phyloP scores from a whole-genome alignment of 2,888 invertebrate species.

The Brachypterus glaber region DNA sequence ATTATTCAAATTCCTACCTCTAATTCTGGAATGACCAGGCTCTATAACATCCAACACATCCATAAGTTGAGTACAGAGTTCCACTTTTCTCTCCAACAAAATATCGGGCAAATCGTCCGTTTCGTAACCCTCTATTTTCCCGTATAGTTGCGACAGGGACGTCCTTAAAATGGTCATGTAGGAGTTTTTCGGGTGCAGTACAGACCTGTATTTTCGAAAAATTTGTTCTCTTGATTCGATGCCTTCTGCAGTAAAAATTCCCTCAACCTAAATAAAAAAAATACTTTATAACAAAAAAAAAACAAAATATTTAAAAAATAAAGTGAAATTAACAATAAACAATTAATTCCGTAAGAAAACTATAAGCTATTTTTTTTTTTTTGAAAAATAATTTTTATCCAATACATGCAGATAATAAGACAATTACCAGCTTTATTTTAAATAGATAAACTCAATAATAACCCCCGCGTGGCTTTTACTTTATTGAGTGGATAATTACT shows the following conservation, averaged over 20 bases:
- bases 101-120: conserved; percentile 64
- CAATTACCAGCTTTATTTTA: too few relatives aligned
- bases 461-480: too few relatives aligned
- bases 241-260: conserved; percentile 35
- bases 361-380: too few relatives aligned
- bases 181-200: conserved; percentile 70
- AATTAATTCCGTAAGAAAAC: too few relatives aligned
- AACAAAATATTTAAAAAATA: too few relatives aligned
- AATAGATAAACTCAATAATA: too few relatives aligned
- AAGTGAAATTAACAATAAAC: too few relatives aligned
- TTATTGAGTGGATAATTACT: too few relatives aligned
- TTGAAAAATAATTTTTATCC: too few relatives aligned
- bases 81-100: conserved; percentile 63
- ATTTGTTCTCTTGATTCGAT: conserved; percentile 54
- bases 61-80: conserved; percentile 60
- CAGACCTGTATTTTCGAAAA: conserved; percentile 33
- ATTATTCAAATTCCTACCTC: too few relatives aligned
- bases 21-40: conserved; percentile 67
- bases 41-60: conserved; percentile 61
- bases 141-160: conserved; percentile 67
- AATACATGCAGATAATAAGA: too few relatives aligned
- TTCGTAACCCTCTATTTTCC: conserved; percentile 60
- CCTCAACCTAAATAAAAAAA: conserved; percentile 18
- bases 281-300: too few relatives aligned
- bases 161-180: conserved; percentile 58